Percentiles rank a stretch among this genome's conserved stretches.
Conservation (phyloP, 2,797 vertebrate species). For the Mormyrus proboscirostris region DNA sequence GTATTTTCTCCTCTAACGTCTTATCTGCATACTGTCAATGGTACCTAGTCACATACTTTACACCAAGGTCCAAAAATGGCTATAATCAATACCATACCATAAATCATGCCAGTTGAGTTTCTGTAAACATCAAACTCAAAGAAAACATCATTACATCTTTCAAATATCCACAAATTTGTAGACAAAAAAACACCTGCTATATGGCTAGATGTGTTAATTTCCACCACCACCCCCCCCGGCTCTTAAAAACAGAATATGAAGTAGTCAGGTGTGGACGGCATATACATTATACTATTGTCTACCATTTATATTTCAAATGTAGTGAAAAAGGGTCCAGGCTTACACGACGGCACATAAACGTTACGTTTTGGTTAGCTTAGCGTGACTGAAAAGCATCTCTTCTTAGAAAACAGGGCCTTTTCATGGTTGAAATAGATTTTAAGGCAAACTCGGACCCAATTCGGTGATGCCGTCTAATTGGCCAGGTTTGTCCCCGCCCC, state of each 20-base stretch:
- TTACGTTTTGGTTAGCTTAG: neutral
- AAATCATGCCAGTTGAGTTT: conserved; percentile 8
- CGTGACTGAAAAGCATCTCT: neutral
- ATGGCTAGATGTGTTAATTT: conserved; percentile 25
- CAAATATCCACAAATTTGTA: conserved; percentile 37
- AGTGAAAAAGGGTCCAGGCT: neutral
- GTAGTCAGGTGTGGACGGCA: neutral
- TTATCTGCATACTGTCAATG: neutral
- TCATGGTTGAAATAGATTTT: conserved; percentile 9
- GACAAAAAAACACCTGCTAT: conserved; percentile 23
- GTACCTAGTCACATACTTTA: neutral
- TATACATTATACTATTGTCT: conserved; percentile 12
- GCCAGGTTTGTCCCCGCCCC: neutral
- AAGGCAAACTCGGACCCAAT: conserved; percentile 28
- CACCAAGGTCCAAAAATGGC: conserved; percentile 8
- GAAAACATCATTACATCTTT: conserved; percentile 33
- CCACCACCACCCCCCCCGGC: neutral
- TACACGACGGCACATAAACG: neutral
- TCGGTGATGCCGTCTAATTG: conserved; percentile 12
- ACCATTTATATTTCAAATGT: neutral
- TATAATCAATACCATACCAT: conserved; percentile 32
- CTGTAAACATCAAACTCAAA: conserved; percentile 11
- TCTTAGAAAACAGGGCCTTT: conserved; percentile 14
- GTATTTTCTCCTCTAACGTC: neutral
- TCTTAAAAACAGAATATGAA: conserved; percentile 13